Conservation (phyloP, 2,888 invertebrate genomes). For the Eristalis pertinax region DNA sequence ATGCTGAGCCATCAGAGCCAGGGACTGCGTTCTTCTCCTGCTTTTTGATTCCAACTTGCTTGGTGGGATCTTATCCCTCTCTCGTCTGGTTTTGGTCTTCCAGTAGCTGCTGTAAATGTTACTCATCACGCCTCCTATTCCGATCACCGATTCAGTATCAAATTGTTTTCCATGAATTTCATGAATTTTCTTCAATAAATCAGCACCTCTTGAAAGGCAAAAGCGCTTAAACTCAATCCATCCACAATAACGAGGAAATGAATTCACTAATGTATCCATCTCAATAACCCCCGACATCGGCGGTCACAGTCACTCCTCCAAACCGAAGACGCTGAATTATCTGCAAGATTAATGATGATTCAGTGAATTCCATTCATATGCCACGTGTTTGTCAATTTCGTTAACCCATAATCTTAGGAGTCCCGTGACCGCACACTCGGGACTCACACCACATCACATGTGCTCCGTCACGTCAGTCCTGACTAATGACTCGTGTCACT, state of each 20-base stretch:
- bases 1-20: no score
- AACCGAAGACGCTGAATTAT: neutral
- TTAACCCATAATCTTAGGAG: neutral
- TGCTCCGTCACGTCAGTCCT: neutral
- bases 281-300: neutral
- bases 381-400: neutral
- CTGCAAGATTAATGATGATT: conserved; percentile 41
- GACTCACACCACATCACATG: neutral
- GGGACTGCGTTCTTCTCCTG: no score
- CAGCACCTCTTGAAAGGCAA: neutral
- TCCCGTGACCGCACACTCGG: neutral
- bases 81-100: no score
- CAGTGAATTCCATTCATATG: conserved; percentile 14
- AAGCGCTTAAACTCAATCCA: neutral
- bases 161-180: no score
- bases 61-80: no score
- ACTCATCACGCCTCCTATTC: no score
- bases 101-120: no score
- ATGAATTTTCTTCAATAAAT: no score
- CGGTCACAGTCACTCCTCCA: neutral
- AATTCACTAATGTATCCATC: neutral
- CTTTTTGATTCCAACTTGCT: no score
- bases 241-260: neutral
- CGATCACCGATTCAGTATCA: no score
- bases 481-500: neutral